phyloP scores from a whole-genome alignment of 2,797 vertebrate species.

The Protosalanx chinensis region DNA sequence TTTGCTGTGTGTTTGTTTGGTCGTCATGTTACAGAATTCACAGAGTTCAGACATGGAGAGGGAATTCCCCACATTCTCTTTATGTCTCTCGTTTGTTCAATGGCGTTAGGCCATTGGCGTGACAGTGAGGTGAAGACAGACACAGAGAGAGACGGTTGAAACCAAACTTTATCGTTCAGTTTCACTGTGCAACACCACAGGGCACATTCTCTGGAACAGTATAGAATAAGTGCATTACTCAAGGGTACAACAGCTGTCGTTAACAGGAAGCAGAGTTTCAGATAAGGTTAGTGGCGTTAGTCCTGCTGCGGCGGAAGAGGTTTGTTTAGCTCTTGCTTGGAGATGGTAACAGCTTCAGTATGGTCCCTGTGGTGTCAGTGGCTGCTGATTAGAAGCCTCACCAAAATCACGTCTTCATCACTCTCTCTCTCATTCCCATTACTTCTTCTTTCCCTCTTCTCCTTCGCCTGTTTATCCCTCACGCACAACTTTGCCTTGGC shows the following conservation, averaged over 20 bases:
- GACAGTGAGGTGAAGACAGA: background rate
- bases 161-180: too few species aligned
- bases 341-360: background rate
- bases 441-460: background rate
- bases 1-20: background rate
- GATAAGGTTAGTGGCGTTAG: background rate
- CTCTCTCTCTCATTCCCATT: constrained; percentile 8
- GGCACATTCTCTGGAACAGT: background rate
- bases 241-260: background rate
- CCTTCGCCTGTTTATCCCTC: background rate
- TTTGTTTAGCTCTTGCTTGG: background rate
- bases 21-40: background rate
- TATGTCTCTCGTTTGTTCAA: background rate
- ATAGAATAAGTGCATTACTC: background rate
- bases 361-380: background rate
- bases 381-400: constrained; percentile 1
- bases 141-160: background rate
- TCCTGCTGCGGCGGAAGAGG: too few species aligned
- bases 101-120: background rate
- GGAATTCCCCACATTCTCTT: background rate
- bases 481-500: constrained; percentile 24
- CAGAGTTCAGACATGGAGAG: background rate
- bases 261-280: background rate
- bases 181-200: too few species aligned
- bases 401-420: background rate